Percentiles rank a stretch among this genome's conserved stretches.
phyloP scores from a whole-genome alignment of 2,797 vertebrate genomes.

The Novumbra hubbsi region DNA sequence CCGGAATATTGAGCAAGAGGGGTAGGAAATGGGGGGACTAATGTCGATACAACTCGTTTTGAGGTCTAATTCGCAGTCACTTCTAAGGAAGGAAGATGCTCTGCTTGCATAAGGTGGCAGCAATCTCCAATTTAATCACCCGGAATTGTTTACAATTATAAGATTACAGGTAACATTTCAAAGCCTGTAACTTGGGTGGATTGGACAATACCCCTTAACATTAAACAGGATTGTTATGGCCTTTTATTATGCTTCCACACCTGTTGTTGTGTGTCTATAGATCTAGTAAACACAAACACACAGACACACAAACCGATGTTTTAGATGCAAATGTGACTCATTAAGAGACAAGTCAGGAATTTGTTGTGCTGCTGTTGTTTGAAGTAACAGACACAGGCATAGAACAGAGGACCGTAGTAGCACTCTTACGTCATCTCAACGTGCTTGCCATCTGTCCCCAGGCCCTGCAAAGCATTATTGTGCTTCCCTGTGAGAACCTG shows the following conservation, averaged over 20 bases:
- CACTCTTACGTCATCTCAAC: slow-evolving; percentile 53
- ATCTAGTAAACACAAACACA: background rate
- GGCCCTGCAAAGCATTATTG: slow-evolving; percentile 41
- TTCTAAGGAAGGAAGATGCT: slow-evolving; percentile 14
- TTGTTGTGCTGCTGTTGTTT: background rate
- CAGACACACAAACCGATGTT: background rate
- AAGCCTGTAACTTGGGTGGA: background rate
- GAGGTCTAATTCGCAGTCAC: slow-evolving; percentile 21
- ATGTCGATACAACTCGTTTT: slow-evolving; percentile 27
- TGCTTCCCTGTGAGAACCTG: slow-evolving; percentile 48
- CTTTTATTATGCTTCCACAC: background rate
- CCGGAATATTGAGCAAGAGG: slow-evolving; percentile 37
- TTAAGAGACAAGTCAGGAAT: background rate
- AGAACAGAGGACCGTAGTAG: background rate
- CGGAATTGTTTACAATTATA: background rate
- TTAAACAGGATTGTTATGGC: background rate
- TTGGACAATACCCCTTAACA: background rate
- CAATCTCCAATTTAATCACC: slow-evolving; percentile 16
- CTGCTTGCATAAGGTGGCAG: slow-evolving; percentile 30
- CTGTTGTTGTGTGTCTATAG: background rate
- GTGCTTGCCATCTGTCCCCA: slow-evolving; percentile 36
- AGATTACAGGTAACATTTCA: background rate
- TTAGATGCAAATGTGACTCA: background rate
- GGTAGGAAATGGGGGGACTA: slow-evolving; percentile 32
- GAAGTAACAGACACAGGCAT: background rate